These are phyloP conservation scores for Pycnonotus jocosus DNA, from an alignment of 2,113 vertebrate species.

Conservation along the genomic window DNA sequence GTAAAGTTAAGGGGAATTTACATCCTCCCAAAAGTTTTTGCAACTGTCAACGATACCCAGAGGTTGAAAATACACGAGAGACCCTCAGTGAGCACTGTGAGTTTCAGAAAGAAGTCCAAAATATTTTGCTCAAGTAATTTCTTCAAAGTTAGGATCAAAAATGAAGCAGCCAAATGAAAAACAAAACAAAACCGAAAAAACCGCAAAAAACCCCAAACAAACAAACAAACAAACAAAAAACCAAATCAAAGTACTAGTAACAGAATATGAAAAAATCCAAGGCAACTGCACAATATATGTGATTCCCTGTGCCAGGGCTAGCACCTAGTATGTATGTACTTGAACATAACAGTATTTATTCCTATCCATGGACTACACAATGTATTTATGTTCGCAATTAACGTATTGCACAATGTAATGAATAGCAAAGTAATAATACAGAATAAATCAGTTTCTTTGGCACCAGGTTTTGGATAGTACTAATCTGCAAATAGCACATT, in stretches of 20 bases:
- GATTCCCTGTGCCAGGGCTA: not conserved
- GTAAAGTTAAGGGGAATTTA: not conserved
- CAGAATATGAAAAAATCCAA: not conserved
- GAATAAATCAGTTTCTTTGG: conserved; percentile 9
- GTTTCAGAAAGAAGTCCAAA: not conserved
- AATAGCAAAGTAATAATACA: conserved; percentile 15
- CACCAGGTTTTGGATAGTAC: not conserved
- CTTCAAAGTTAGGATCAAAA: not conserved
- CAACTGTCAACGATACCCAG: not conserved
- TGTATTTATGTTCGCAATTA: conserved; percentile 11
- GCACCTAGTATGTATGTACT: not conserved
- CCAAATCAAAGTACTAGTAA: not conserved
- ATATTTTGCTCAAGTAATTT: not conserved
- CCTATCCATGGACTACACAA: not conserved
- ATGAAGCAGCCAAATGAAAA: not conserved
- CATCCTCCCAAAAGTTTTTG: not conserved
- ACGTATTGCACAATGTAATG: not conserved
- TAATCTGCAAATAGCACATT: not conserved
- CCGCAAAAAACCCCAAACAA: too few species aligned
- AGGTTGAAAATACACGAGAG: not conserved
- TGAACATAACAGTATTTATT: not conserved
- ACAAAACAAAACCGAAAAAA: not conserved
- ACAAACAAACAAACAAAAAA: not conserved
- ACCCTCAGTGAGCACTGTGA: not conserved
- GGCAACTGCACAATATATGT: not conserved